Conservation (phyloP, 1,140 invertebrate genomes). For the Drosophila seguyi region DNA sequence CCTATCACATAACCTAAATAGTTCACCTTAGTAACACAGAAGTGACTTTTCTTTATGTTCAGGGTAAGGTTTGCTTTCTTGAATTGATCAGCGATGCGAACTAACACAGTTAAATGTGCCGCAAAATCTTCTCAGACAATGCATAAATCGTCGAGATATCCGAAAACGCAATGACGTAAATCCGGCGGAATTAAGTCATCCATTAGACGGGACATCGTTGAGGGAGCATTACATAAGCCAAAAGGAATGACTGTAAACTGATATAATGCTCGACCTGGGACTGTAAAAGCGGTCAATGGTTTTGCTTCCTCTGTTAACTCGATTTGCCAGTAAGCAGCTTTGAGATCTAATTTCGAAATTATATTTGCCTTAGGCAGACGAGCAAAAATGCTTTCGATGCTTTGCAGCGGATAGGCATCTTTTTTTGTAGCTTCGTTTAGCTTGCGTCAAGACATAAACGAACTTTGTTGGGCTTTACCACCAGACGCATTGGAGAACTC, state of each 20-base stretch:
- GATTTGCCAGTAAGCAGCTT: not conserved
- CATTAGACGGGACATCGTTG: slow-evolving; percentile 2
- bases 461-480: too few relatives aligned
- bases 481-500: too few relatives aligned
- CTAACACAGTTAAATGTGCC: not conserved
- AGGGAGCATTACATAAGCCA: slow-evolving; percentile 1
- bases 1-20: slow-evolving; percentile 3
- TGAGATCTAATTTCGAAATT: too few relatives aligned
- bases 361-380: too few relatives aligned
- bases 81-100: not conserved
- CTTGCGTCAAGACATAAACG: too few relatives aligned
- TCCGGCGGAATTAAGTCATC: slow-evolving; percentile 2
- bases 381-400: too few relatives aligned
- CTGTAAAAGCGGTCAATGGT: too few relatives aligned
- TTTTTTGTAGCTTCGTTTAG: too few relatives aligned
- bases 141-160: not conserved
- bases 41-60: not conserved
- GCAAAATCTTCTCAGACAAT: slow-evolving; percentile 1
- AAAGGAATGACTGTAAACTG: not conserved
- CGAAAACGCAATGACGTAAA: not conserved
- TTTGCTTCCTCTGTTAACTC: too few relatives aligned
- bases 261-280: not conserved
- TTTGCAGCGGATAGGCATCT: too few relatives aligned
- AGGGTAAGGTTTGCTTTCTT: not conserved
- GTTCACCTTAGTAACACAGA: slow-evolving; percentile 1